Conservation (phyloP, 2,113 vertebrate genomes). For the Mixornis gularis region DNA sequence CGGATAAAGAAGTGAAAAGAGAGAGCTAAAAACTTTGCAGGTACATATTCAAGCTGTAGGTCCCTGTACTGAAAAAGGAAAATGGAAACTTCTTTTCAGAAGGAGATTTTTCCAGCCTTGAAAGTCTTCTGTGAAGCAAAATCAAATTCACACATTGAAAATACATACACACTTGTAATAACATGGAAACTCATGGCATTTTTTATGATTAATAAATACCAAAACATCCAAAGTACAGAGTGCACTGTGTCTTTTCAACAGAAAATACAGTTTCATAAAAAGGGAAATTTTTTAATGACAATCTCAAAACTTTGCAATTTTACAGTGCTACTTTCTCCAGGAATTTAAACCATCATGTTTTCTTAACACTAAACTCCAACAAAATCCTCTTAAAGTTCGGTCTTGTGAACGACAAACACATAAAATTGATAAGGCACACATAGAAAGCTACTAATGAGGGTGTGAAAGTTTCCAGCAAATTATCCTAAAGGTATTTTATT, state of each 20-base stretch:
- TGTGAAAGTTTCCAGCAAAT: conserved; percentile 5
- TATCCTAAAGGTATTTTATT: conserved; percentile 25
- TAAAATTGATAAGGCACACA: not conserved
- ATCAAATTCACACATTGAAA: not conserved
- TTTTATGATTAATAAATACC: not conserved
- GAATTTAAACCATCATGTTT: not conserved
- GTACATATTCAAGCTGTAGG: not conserved
- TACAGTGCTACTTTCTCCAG: not conserved
- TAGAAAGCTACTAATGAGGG: not conserved
- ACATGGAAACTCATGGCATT: not conserved
- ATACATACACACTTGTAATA: not conserved
- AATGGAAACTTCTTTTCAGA: not conserved
- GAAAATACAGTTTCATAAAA: not conserved
- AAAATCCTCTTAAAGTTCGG: not conserved
- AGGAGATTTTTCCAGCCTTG: not conserved
- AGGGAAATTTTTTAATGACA: not conserved
- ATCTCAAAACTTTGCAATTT: not conserved
- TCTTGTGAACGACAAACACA: not conserved
- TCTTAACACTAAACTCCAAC: not conserved
- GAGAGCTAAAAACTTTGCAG: not conserved
- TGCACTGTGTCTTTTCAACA: not conserved
- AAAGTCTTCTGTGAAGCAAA: not conserved
- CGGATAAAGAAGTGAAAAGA: not conserved
- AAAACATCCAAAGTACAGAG: not conserved
- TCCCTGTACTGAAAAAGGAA: not conserved